Evolutionary conservation across 2,888 invertebrate genomes (phyloP).

Genomic region (Temnothorax unifasciatus): DNA sequence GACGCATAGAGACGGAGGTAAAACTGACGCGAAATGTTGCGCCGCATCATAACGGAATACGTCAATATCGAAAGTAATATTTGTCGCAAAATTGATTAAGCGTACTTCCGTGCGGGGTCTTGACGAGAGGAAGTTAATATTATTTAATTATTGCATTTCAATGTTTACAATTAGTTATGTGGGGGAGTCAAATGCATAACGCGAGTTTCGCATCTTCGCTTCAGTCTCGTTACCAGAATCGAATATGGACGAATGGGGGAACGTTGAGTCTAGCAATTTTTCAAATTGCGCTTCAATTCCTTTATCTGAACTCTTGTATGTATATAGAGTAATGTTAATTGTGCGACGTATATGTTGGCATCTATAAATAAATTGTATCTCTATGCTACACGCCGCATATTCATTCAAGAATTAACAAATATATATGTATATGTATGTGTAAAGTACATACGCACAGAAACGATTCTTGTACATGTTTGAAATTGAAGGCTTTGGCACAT

Average conservation of each 20-base stretch:
- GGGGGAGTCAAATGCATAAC: not conserved
- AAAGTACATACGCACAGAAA: conserved; percentile 25
- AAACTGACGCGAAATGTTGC: not conserved
- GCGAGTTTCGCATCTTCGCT: not conserved
- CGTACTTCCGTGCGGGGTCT: not conserved
- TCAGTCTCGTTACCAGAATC: conserved; percentile 1
- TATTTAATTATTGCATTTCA: conserved; percentile 13
- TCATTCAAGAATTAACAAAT: conserved; percentile 24
- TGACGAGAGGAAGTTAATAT: not conserved
- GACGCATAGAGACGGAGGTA: not conserved
- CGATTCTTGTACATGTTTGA: conserved; percentile 9
- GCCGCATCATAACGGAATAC: not conserved
- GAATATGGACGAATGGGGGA: not conserved
- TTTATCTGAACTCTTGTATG: conserved; percentile 2
- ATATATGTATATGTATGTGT: conserved; percentile 5
- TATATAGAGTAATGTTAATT: conserved; percentile 14
- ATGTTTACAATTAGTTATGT: not conserved
- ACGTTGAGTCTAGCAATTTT: not conserved
- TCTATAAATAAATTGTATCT: conserved; percentile 40
- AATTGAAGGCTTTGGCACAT: conserved; percentile 4
- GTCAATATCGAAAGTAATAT: not conserved
- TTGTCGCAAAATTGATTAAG: not conserved
- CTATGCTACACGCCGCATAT: conserved; percentile 17
- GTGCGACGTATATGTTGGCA: conserved; percentile 15
- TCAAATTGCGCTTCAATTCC: conserved; percentile 50